Evolutionary conservation across 2,113 vertebrate genomes (phyloP).

Genomic region (Phodopus roborovskii): DNA sequence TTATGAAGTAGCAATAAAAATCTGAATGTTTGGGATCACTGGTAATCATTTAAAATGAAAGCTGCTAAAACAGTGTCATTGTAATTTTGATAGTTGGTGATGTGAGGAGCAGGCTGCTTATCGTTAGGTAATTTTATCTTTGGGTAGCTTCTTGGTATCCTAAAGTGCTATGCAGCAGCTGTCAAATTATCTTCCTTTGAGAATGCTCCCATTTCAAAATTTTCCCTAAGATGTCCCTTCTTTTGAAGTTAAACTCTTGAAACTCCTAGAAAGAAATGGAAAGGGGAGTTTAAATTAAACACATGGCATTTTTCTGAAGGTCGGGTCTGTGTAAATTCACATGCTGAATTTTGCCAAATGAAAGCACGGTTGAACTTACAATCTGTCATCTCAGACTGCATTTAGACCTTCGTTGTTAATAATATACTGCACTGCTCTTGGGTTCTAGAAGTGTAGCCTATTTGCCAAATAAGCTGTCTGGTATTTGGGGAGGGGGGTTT

Average conservation of each 20-base stretch:
- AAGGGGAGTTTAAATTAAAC: constrained; percentile 3
- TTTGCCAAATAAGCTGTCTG: constrained; percentile 19
- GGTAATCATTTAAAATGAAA: constrained; percentile 16
- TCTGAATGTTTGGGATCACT: not conserved
- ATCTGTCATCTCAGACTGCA: not conserved
- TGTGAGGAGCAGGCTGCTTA: not conserved
- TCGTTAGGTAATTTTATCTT: not conserved
- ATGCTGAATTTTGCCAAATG: not conserved
- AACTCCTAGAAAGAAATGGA: not conserved
- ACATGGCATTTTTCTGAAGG: not conserved
- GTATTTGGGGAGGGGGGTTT: not conserved
- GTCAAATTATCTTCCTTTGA: not conserved
- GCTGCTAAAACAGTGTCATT: not conserved
- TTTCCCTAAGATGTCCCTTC: not conserved
- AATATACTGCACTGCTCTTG: not conserved
- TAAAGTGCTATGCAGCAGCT: not conserved
- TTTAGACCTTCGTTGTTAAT: not conserved
- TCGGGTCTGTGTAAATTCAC: constrained; percentile 8
- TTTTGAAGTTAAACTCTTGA: not conserved
- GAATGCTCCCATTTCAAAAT: no score
- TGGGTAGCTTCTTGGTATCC: not conserved
- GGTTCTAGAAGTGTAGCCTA: not conserved
- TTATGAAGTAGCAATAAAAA: not conserved
- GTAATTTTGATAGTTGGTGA: not conserved
- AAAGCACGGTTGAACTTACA: not conserved